These are phyloP conservation scores for Charina bottae DNA, from an alignment of 2,113 vertebrate genomes.

Conservation along the genomic window DNA sequence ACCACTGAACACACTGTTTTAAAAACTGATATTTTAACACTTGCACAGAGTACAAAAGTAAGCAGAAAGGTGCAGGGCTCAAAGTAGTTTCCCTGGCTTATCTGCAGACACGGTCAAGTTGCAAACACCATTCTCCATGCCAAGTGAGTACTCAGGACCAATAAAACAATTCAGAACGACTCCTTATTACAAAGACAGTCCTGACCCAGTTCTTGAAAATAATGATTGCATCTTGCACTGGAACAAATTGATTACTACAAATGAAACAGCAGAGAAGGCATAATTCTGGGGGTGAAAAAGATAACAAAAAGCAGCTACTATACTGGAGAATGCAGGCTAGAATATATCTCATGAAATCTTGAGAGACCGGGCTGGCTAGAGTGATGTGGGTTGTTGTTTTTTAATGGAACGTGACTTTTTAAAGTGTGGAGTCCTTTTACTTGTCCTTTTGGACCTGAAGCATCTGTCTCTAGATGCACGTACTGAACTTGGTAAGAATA, in stretches of 20 bases:
- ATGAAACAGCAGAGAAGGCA: background rate
- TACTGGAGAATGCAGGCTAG: background rate
- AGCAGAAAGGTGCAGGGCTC: background rate
- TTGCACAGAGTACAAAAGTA: background rate
- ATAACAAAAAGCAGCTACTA: background rate
- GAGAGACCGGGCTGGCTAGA: background rate
- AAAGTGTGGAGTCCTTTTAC: no score
- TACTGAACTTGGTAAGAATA: no score
- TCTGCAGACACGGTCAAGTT: slow-evolving; percentile 5
- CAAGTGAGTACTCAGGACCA: background rate
- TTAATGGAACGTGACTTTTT: background rate
- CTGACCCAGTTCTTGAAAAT: slow-evolving; percentile 15
- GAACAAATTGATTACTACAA: background rate
- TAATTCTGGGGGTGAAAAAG: background rate
- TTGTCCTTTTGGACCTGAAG: background rate
- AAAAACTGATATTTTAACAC: background rate
- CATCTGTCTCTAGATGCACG: no score
- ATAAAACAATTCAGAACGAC: slow-evolving; percentile 3
- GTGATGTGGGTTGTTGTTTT: background rate
- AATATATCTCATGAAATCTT: background rate
- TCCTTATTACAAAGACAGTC: background rate
- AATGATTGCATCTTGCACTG: background rate
- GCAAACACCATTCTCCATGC: background rate
- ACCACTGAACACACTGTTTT: background rate
- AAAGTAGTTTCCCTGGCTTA: background rate